Percentiles rank a stretch among this genome's conserved stretches.
Evolutionary conservation across 1,140 invertebrate species (phyloP).

Genomic region (Lepidurus apus): DNA sequence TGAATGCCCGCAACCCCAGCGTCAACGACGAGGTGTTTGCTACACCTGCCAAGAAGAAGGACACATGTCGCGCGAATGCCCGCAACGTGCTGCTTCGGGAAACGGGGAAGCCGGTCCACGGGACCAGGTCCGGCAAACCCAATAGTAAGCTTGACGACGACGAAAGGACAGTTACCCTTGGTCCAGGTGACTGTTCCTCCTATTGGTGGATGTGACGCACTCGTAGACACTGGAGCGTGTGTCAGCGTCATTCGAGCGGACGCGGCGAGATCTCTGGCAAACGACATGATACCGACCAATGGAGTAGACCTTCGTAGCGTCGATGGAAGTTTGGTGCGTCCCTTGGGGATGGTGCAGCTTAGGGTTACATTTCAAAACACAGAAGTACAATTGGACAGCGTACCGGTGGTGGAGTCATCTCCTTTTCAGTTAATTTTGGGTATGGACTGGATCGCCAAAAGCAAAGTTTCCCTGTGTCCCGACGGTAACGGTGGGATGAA

Average conservation of each 20-base stretch:
- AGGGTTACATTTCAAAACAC: not conserved
- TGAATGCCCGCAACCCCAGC: no score
- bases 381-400: not conserved
- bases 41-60: no score
- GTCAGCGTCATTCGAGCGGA: not conserved
- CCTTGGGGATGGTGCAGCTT: not conserved
- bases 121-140: no score
- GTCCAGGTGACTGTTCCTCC: no score
- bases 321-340: not conserved
- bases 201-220: no score
- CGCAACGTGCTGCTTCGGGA: no score
- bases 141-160: no score
- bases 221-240: no score
- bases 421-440: not conserved
- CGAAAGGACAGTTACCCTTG: no score
- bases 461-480: not conserved
- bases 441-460: slow-evolving; percentile 15
- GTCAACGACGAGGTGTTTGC: no score
- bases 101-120: no score
- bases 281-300: not conserved
- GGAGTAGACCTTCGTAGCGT: not conserved
- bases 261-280: not conserved
- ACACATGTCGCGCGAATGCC: no score
- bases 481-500: not conserved
- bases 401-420: slow-evolving; percentile 12